Percentiles rank a stretch among this genome's conserved stretches.
Evolutionary conservation across 2,888 invertebrate genomes (phyloP).

Genomic region (Iselma pallidipennis): DNA sequence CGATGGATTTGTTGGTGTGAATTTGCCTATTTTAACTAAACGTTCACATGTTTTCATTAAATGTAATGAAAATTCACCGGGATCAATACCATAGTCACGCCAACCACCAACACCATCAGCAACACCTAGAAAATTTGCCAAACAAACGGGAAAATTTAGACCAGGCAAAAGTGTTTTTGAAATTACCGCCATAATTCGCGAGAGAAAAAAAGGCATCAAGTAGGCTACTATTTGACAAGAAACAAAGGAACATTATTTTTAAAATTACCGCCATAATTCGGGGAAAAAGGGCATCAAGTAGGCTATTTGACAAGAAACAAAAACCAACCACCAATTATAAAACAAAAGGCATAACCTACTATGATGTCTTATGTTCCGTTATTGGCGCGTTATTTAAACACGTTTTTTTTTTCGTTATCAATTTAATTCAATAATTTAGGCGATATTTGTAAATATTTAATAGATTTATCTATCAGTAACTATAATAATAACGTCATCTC

Average conservation of each 20-base stretch:
- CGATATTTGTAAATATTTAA: not conserved
- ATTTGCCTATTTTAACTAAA: conserved; percentile 86
- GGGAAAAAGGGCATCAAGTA: not conserved
- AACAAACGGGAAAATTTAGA: too few relatives aligned
- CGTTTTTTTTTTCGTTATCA: not conserved
- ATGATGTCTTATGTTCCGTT: too few relatives aligned
- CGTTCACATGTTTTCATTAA: conserved; percentile 95
- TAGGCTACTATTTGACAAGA: not conserved
- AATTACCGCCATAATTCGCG: not conserved
- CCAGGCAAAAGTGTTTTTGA: not conserved
- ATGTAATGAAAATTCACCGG: conserved; percentile 92
- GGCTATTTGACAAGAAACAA: not conserved
- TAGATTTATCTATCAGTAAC: not conserved
- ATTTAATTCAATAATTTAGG: not conserved
- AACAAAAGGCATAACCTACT: too few relatives aligned
- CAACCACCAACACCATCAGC: conserved; percentile 99
- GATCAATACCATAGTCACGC: conserved; percentile 97
- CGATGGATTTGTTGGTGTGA: conserved; percentile 84
- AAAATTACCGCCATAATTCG: not conserved
- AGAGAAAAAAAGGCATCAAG: too few relatives aligned
- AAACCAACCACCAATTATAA: too few relatives aligned
- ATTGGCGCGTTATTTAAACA: too few relatives aligned
- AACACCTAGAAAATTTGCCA: conserved; percentile 75
- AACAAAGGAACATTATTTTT: not conserved
- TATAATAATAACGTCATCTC: conserved; percentile 4